These are phyloP conservation scores for Hypomesus transpacificus DNA, from an alignment of 2,113 vertebrate genomes.

Conservation along the genomic window DNA sequence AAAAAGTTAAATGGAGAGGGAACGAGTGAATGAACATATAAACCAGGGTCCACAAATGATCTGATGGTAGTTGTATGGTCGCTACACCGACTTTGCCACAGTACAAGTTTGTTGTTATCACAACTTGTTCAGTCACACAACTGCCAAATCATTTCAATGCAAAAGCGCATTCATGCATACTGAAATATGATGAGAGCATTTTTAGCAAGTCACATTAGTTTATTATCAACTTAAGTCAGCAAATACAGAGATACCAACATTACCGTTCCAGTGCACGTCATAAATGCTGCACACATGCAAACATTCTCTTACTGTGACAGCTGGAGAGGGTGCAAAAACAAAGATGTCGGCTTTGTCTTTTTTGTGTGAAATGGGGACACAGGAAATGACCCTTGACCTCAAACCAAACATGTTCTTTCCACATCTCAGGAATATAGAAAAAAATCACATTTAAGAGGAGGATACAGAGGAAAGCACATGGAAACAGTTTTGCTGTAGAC, in stretches of 20 bases:
- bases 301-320: conserved; percentile 44
- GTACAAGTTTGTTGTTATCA: not conserved
- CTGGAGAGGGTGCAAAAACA: conserved; percentile 36
- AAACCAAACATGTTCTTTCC: conserved; percentile 15
- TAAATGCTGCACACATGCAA: conserved; percentile 44
- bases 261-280: conserved; percentile 16
- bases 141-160: not conserved
- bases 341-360: conserved; percentile 24
- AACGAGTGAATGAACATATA: not conserved
- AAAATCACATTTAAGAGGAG: conserved; percentile 19
- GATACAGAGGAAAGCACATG: conserved; percentile 9
- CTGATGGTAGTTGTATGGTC: not conserved
- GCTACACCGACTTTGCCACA: not conserved
- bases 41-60: conserved; percentile 1
- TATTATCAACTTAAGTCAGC: conserved; percentile 50
- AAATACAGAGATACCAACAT: conserved; percentile 50
- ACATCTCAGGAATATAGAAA: conserved; percentile 25
- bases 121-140: not conserved
- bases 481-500: conserved; percentile 14
- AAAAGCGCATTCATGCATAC: conserved; percentile 44
- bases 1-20: conserved; percentile 45
- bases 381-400: conserved; percentile 23
- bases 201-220: conserved; percentile 53
- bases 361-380: conserved; percentile 20
- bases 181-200: conserved; percentile 54